phyloP scores from a whole-genome alignment of 2,888 invertebrate species.

The Morpho deidamia region DNA sequence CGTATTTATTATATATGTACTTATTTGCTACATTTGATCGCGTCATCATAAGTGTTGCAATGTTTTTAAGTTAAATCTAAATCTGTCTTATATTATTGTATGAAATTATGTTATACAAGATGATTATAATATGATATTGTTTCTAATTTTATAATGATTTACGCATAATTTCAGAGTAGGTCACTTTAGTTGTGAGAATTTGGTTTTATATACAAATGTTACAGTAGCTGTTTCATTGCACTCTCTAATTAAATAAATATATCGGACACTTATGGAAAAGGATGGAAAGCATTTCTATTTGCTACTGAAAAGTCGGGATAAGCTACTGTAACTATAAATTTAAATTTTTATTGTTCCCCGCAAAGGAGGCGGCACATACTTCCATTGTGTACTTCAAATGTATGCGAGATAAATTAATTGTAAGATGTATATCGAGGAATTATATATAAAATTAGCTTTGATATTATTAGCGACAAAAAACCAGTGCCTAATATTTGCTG shows the following conservation, averaged over 20 bases:
- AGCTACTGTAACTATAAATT: neutral
- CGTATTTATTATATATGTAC: too few species aligned
- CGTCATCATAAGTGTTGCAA: too few species aligned
- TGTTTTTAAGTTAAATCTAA: too few species aligned
- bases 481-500: slow-evolving; percentile 67
- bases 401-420: slow-evolving; percentile 30
- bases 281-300: neutral
- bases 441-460: slow-evolving; percentile 60
- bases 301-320: neutral
- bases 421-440: slow-evolving; percentile 59
- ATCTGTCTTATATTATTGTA: too few species aligned
- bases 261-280: too few species aligned
- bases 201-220: neutral
- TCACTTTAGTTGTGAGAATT: too few species aligned
- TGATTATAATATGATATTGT: too few species aligned
- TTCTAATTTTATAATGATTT: too few species aligned
- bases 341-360: neutral
- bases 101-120: too few species aligned
- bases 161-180: too few species aligned
- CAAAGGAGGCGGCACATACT: slow-evolving; percentile 16
- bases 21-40: too few species aligned
- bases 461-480: slow-evolving; percentile 67
- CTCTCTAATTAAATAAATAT: too few species aligned
- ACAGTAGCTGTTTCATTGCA: neutral
- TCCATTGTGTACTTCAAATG: slow-evolving; percentile 7